A percentile compares a stretch with the other conserved stretches of the same genome.
Conservation (phyloP, 2,797 vertebrate genomes). For the Heterohyrax brucei region DNA sequence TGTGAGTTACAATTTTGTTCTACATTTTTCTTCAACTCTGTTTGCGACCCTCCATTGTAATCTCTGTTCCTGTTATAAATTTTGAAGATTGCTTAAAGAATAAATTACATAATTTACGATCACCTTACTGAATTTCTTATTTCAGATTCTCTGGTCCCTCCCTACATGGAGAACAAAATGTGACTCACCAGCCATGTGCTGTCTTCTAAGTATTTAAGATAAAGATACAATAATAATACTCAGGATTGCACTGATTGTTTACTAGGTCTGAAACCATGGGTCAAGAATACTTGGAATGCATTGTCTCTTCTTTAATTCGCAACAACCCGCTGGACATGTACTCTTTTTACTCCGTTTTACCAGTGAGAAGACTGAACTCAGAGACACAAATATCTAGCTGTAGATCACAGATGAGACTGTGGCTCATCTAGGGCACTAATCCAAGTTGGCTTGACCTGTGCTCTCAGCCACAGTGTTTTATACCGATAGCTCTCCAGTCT, state of each 20-base stretch:
- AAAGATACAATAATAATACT: not conserved
- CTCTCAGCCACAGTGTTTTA: not conserved
- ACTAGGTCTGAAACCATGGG: not conserved
- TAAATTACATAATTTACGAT: not conserved
- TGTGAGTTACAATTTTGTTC: too few relatives aligned
- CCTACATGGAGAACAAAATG: not conserved
- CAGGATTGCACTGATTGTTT: not conserved
- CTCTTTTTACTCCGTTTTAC: not conserved
- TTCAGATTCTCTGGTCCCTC: not conserved
- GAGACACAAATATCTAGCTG: not conserved
- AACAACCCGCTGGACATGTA: not conserved
- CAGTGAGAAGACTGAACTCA: not conserved
- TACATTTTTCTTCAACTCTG: too few relatives aligned
- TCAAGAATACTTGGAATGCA: not conserved
- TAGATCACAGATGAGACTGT: not conserved
- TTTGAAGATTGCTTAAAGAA: too few relatives aligned
- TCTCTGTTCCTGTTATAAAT: too few relatives aligned
- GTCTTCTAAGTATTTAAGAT: slow-evolving; percentile 4
- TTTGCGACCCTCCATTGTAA: too few relatives aligned
- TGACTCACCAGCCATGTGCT: not conserved
- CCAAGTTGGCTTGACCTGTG: not conserved
- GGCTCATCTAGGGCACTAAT: rapidly evolving
- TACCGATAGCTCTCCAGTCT: not conserved
- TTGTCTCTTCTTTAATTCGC: not conserved
- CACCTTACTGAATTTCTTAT: slow-evolving; percentile 18